Evolutionary conservation across 2,113 vertebrate species (phyloP), one percentile per base, ranked within the genome.

Genomic region (Ochotona curzoniae): DNA sequence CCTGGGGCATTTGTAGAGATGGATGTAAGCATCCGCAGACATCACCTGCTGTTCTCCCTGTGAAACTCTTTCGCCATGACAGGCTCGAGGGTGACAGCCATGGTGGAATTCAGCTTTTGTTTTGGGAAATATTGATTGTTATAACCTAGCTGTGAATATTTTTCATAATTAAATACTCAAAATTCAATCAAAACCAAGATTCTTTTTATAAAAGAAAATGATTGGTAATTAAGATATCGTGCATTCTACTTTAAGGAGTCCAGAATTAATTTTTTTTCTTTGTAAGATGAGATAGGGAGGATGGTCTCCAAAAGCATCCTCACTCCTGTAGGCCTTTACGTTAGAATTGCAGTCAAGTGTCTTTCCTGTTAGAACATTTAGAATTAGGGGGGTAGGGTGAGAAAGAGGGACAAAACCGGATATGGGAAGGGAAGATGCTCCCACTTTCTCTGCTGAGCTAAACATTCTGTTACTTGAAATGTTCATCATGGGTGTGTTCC

Each of bases 21-120:
- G 32, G 11, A 38, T 21, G n/a, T 57, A 28, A 17, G 17, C 44
- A 74, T 30, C 8, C 70, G n/a, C 47, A 57, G 23, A 44, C 69
- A 78, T 25, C 4, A 67, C 20, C 38, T 32, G 38, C 61, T 79
- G 35, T 25, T 44, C 38, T 44, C 38, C 38, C 3, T 44, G 38
- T 44, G 38, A 44, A 44, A 8, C 23, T 80, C 23, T 73, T 7
- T 61, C 38, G 35, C 32, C 35, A 14, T 28, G 49, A 49, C 0
- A 4, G 57, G 13, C 20, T 60, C 1, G 0, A 57, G 57, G n/a
- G 69, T 25, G 47, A 63, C 49, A 35, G 7, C 74, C 66, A 57
- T 80, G 54, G 30, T 82, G 85, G n/a, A 73, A 44, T 63, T 95
- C 63, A 47, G 84, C 64, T 83, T 63, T 89, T 73, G 26, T 54